These are phyloP conservation scores for Metalampra italica DNA, from an alignment of 2,888 invertebrate species.

Conservation along the genomic window DNA sequence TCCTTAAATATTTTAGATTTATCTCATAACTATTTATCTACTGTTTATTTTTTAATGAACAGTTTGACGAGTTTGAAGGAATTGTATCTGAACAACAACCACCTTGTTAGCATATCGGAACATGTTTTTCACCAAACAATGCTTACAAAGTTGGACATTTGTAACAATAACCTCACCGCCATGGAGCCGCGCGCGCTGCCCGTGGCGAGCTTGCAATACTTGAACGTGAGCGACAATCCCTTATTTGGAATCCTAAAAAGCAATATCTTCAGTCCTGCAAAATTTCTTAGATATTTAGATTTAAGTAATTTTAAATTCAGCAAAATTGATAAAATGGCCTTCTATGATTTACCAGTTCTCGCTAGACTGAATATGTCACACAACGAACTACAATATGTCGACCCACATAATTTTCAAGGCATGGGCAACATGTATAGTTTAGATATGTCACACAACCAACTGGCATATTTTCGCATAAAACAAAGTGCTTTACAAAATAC, in stretches of 20 bases:
- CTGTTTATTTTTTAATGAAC: conserved; percentile 40
- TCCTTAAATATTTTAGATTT: conserved; percentile 43
- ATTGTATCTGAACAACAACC: conserved; percentile 48
- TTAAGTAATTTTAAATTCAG: conserved; percentile 46
- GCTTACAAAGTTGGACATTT: conserved; percentile 48
- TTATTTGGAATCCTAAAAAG: conserved; percentile 37
- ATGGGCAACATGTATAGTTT: conserved; percentile 53
- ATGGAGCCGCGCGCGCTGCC: conserved; percentile 50
- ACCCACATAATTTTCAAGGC: conserved; percentile 43
- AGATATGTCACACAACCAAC: conserved; percentile 52
- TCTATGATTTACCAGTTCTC: conserved; percentile 48
- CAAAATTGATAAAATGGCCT: conserved; percentile 42
- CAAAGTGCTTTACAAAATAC: conserved; percentile 34
- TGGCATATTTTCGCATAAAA: conserved; percentile 34
- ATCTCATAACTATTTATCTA: conserved; percentile 43
- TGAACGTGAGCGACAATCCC: conserved; percentile 42
- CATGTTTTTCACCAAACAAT: conserved; percentile 38
- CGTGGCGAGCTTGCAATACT: conserved; percentile 48
- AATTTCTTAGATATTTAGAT: conserved; percentile 48
- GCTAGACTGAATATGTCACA: conserved; percentile 53
- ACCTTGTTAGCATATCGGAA: conserved; percentile 28
- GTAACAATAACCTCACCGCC: conserved; percentile 43
- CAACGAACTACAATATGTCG: conserved; percentile 44
- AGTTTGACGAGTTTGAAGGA: conserved; percentile 39
- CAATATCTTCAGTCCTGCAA: conserved; percentile 51